Evolutionary conservation across 2,888 invertebrate species (phyloP).

Genomic region (Pediacus dermestoides): DNA sequence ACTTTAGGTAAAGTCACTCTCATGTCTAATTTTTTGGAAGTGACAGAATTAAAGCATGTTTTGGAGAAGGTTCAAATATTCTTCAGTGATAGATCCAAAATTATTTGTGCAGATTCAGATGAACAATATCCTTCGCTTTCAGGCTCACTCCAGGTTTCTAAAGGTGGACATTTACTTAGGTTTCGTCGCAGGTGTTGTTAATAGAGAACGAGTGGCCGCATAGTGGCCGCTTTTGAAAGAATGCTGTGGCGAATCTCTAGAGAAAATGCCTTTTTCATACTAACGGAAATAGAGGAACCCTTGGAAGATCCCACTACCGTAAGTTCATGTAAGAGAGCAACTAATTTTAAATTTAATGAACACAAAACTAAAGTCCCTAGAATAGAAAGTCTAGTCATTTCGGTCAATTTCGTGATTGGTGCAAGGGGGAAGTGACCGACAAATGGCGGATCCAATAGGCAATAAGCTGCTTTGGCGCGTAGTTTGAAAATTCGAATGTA

Average conservation of each 20-base stretch:
- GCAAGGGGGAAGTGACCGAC: no score
- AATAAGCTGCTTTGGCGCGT: no score
- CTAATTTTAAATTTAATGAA: slow-evolving; percentile 1
- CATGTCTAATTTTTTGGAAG: slow-evolving; percentile 85
- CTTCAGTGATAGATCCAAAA: slow-evolving; percentile 78
- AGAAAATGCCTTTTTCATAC: slow-evolving; percentile 87
- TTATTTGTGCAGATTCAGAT: slow-evolving; percentile 59
- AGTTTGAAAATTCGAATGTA: no score
- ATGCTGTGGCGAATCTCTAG: slow-evolving; percentile 92
- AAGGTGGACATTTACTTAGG: slow-evolving; percentile 52
- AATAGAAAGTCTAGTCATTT: no score
- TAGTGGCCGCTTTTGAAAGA: slow-evolving; percentile 85
- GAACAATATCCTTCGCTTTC: slow-evolving; percentile 48
- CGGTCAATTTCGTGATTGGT: no score
- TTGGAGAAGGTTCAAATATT: slow-evolving; percentile 88
- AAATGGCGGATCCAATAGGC: no score
- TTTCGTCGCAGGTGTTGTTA: slow-evolving; percentile 91
- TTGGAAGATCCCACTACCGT: slow-evolving; percentile 82
- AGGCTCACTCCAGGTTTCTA: slow-evolving; percentile 38
- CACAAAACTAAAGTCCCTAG: no score
- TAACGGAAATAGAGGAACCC: slow-evolving; percentile 79
- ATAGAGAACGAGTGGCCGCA: slow-evolving; percentile 81
- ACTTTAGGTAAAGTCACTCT: slow-evolving; percentile 91
- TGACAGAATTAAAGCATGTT: slow-evolving; percentile 88
- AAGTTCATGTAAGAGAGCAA: slow-evolving; percentile 40